Conservation (phyloP, 2,888 invertebrate species). For the Drosophila bunnanda region DNA sequence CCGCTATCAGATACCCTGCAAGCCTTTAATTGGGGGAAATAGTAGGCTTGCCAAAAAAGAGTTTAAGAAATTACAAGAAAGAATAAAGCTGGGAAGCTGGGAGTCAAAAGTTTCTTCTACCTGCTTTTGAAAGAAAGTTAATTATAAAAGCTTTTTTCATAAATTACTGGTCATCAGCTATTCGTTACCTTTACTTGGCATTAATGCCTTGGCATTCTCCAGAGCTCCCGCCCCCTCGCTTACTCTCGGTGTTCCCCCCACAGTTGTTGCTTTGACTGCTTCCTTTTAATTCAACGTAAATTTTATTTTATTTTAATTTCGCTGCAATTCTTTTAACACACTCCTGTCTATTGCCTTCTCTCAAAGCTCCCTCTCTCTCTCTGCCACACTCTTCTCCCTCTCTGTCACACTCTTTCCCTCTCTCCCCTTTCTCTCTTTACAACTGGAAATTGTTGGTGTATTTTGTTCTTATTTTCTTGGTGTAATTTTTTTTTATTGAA, state of each 20-base stretch:
- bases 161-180: background rate
- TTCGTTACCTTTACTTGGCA: background rate
- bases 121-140: background rate
- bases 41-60: background rate
- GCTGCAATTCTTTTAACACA: constrained; percentile 71
- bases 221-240: background rate
- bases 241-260: constrained; percentile 16
- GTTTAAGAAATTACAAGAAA: background rate
- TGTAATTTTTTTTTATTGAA: constrained; percentile 54
- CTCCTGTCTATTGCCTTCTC: constrained; percentile 13
- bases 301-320: constrained; percentile 81
- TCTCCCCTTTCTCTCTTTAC: constrained; percentile 13
- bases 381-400: background rate
- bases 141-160: no score
- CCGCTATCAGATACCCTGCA: constrained; percentile 32
- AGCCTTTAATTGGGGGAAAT: background rate
- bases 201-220: constrained; percentile 23
- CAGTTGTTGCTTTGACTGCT: constrained; percentile 37
- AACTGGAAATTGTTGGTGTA: constrained; percentile 6
- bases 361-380: background rate
- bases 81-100: background rate
- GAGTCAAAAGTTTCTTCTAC: background rate
- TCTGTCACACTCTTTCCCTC: background rate
- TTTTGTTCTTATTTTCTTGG: constrained; percentile 13
- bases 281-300: constrained; percentile 80